Percentiles rank a stretch among this genome's conserved stretches.
These are phyloP conservation scores for Mycteria americana DNA, from an alignment of 2,797 vertebrate species.

Conservation along the genomic window DNA sequence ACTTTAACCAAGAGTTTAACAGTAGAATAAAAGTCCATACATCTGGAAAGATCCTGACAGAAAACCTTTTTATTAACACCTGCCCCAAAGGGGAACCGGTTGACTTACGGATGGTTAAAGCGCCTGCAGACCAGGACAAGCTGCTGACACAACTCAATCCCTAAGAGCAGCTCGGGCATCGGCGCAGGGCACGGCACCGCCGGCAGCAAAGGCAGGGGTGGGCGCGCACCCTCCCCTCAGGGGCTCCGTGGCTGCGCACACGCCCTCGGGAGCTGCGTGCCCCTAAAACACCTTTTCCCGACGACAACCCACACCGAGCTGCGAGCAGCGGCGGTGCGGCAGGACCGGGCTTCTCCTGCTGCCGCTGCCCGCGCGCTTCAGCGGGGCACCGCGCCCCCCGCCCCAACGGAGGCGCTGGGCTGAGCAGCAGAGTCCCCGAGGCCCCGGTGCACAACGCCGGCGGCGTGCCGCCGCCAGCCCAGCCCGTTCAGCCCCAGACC, in stretches of 20 bases:
- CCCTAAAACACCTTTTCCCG: background rate
- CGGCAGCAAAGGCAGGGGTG: background rate
- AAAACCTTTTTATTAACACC: rapidly evolving
- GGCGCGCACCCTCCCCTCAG: no score
- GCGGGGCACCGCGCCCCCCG: background rate
- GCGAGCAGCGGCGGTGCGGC: no score
- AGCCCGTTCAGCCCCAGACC: background rate
- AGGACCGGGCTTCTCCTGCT: background rate
- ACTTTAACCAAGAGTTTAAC: rapidly evolving
- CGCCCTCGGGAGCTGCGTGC: no score
- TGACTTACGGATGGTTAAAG: rapidly evolving
- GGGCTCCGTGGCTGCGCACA: no score
- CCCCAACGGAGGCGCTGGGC: background rate
- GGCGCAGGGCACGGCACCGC: no score
- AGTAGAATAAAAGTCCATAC: rapidly evolving
- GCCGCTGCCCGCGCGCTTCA: no score
- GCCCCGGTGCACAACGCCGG: background rate
- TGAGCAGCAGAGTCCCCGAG: background rate
- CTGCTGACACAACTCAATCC: background rate
- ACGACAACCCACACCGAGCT: background rate
- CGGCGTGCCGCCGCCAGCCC: background rate
- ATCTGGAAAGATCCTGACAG: rapidly evolving
- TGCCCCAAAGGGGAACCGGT: rapidly evolving
- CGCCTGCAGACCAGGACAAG: background rate
- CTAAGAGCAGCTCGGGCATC: background rate